A percentile compares a stretch with the other conserved stretches of the same genome.
phyloP scores from a whole-genome alignment of 2,113 vertebrate species.

The Eonycteris spelaea region DNA sequence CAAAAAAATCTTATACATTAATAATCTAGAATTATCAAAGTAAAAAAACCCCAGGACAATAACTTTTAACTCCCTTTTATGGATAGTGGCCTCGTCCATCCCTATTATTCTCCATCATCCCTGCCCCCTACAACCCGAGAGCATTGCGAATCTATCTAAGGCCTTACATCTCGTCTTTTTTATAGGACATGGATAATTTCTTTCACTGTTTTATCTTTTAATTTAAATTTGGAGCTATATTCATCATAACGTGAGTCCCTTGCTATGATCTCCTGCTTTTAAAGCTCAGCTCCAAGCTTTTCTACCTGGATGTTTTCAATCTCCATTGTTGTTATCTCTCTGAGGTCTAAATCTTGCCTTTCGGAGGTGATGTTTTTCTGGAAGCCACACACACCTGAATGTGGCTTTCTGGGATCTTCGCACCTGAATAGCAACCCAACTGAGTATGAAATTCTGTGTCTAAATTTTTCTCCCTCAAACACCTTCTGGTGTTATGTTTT shows the following conservation, averaged over 20 bases:
- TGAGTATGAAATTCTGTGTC: not conserved
- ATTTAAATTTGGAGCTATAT: not conserved
- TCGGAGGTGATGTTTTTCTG: not conserved
- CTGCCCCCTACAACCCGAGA: not conserved
- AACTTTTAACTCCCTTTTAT: not conserved
- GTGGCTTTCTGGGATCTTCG: not conserved
- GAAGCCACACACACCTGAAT: not conserved
- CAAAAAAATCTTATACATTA: not conserved
- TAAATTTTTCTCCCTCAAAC: not conserved
- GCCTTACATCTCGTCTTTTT: not conserved
- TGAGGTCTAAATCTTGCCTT: not conserved
- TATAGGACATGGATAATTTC: not conserved
- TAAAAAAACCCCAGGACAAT: not conserved
- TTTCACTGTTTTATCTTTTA: not conserved
- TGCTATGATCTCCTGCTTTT: not conserved
- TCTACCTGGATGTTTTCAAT: not conserved
- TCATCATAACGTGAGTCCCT: not conserved
- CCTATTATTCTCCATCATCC: fast-evolving
- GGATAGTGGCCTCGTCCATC: fast-evolving
- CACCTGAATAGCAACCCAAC: not conserved
- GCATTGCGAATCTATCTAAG: not conserved
- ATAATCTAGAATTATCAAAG: not conserved
- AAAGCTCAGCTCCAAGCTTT: not conserved
- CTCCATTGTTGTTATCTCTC: not conserved
- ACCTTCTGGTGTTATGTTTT: not conserved